phyloP scores from a whole-genome alignment of 1,140 invertebrate genomes.

The Cardiocondyla obscurior region DNA sequence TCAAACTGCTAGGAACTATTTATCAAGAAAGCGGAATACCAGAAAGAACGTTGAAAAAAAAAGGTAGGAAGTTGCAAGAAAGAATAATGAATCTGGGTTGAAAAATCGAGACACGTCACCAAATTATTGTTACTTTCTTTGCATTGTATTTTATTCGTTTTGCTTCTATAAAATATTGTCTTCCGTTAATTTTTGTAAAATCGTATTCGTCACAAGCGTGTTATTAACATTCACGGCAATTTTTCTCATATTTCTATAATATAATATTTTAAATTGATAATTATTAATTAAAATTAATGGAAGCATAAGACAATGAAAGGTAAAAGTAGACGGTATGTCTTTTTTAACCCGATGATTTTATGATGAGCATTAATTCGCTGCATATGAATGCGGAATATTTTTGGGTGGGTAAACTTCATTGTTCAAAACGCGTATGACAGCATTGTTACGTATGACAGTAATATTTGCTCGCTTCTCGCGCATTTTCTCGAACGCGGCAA shows the following conservation, averaged over 20 bases:
- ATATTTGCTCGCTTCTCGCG: slow-evolving; percentile 8
- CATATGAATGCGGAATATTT: slow-evolving; percentile 9
- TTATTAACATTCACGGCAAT: not conserved
- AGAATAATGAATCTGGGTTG: slow-evolving; percentile 57
- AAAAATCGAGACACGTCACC: slow-evolving; percentile 54
- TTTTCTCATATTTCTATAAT: not conserved
- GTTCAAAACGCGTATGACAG: slow-evolving; percentile 26
- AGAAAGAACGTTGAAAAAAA: slow-evolving; percentile 4
- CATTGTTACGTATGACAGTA: not conserved
- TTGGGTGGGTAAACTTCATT: slow-evolving; percentile 37
- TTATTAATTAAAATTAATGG: slow-evolving; percentile 24
- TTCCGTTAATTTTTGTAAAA: not conserved
- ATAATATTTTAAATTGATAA: not conserved
- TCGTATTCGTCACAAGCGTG: not conserved
- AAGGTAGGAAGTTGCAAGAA: not conserved
- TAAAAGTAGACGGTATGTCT: slow-evolving; percentile 8
- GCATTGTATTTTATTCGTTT: not conserved
- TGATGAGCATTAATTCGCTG: slow-evolving; percentile 6
- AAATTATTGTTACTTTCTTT: slow-evolving; percentile 55
- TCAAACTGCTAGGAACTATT: slow-evolving; percentile 64
- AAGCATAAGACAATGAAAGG: not conserved
- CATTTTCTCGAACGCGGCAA: not conserved
- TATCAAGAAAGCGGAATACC: slow-evolving; percentile 64
- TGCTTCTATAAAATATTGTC: not conserved
- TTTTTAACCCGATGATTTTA: not conserved